Evolutionary conservation across 2,113 vertebrate genomes (phyloP).

Genomic region (Callionymus lyra): DNA sequence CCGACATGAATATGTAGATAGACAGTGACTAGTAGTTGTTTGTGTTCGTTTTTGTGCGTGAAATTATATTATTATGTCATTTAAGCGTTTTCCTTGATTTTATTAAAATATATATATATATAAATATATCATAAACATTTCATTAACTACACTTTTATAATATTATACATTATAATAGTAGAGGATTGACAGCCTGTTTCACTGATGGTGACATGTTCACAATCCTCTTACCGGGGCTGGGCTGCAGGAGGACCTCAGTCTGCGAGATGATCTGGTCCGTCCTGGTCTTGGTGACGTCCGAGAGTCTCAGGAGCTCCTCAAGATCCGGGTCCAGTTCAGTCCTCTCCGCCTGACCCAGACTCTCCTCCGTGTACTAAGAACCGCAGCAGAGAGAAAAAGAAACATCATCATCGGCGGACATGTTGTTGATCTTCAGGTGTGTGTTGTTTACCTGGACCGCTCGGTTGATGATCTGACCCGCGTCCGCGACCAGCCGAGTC

Average conservation of each 20-base stretch:
- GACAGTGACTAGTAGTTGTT: too few species aligned
- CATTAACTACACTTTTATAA: too few species aligned
- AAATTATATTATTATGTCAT: too few species aligned
- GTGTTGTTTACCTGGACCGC: conserved; percentile 75
- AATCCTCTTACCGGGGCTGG: conserved; percentile 82
- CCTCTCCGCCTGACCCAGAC: conserved; percentile 86
- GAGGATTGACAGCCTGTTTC: too few species aligned
- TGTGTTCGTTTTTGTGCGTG: too few species aligned
- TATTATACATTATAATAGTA: too few species aligned
- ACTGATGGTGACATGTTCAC: too few species aligned
- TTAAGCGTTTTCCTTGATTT: too few species aligned
- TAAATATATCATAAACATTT: too few species aligned
- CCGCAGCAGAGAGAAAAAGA: not conserved
- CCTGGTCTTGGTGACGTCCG: conserved; percentile 88
- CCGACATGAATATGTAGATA: too few species aligned
- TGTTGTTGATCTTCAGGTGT: too few species aligned
- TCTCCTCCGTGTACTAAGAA: conserved; percentile 98
- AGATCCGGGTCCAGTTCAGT: conserved; percentile 85
- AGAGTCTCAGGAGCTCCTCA: conserved; percentile 83
- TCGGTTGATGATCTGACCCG: conserved; percentile 79
- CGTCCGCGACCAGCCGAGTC: conserved; percentile 77
- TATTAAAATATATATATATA: too few species aligned
- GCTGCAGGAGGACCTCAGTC: conserved; percentile 89
- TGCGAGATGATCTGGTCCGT: conserved; percentile 94
- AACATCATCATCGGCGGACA: not conserved